These are phyloP conservation scores for Heliconius himera DNA, from an alignment of 1,140 invertebrate genomes.

Conservation along the genomic window DNA sequence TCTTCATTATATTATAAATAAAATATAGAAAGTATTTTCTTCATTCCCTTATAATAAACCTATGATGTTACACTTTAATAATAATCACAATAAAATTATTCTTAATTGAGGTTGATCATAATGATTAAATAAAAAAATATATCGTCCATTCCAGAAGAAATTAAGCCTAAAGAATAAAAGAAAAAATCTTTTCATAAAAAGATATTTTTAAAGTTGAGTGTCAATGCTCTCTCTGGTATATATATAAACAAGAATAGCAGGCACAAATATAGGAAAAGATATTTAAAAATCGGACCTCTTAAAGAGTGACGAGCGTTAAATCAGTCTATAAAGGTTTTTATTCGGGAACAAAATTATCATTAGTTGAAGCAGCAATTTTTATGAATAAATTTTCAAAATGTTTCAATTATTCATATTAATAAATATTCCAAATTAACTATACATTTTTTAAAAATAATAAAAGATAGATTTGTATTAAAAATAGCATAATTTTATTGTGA, in stretches of 20 bases:
- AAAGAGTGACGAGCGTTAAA: not conserved
- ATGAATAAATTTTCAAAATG: not conserved
- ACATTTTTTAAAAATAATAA: too few relatives aligned
- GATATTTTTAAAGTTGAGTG: too few relatives aligned
- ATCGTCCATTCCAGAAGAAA: too few relatives aligned
- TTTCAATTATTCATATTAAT: not conserved
- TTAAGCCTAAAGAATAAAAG: too few relatives aligned
- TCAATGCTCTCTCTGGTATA: too few relatives aligned
- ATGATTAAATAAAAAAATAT: too few relatives aligned
- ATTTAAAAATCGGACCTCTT: not conserved
- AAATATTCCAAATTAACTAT: too few relatives aligned
- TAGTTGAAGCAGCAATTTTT: not conserved
- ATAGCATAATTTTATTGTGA: constrained; percentile 19
- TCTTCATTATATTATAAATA: constrained; percentile 1
- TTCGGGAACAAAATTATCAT: not conserved
- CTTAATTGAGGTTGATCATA: not conserved
- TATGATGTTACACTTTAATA: constrained; percentile 13
- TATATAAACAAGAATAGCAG: too few relatives aligned
- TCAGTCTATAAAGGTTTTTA: not conserved
- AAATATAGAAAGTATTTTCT: not conserved
- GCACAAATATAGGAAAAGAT: not conserved
- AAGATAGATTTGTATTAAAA: too few relatives aligned
- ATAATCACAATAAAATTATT: constrained; percentile 20
- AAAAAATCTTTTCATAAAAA: too few relatives aligned
- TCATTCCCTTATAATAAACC: not conserved